phyloP scores from a whole-genome alignment of 2,888 invertebrate genomes.

The Myopa testacea region DNA sequence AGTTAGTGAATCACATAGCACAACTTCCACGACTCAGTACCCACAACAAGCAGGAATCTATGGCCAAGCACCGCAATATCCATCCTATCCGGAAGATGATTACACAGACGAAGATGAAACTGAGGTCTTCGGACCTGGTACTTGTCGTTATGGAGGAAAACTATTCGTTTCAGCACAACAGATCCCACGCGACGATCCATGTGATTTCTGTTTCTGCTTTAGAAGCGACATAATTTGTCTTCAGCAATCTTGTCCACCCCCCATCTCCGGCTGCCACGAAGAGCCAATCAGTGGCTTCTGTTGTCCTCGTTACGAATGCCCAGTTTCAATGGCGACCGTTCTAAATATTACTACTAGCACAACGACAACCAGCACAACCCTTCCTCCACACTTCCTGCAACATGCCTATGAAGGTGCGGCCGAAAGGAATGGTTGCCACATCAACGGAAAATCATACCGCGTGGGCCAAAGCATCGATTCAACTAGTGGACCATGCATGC shows the following conservation, averaged over 20 bases:
- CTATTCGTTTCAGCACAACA: conserved; percentile 95
- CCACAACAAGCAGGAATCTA: conserved; percentile 56
- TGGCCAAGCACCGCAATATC: conserved; percentile 62
- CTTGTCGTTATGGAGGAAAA: conserved; percentile 91
- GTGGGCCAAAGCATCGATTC: conserved; percentile 87
- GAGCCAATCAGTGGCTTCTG: conserved; percentile 94
- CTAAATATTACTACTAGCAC: conserved; percentile 88
- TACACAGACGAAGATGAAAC: conserved; percentile 78
- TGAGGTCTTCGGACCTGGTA: conserved; percentile 85
- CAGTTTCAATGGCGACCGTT: conserved; percentile 86
- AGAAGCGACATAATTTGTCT: conserved; percentile 94
- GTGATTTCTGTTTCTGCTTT: conserved; percentile 97
- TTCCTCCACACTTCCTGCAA: conserved; percentile 85
- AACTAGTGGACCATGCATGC: conserved; percentile 91
- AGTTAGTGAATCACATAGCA: conserved; percentile 42
- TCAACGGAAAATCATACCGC: conserved; percentile 85
- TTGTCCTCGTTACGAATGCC: conserved; percentile 94
- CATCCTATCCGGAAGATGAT: conserved; percentile 72
- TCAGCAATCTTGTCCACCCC: conserved; percentile 95
- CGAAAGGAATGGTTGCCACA: conserved; percentile 81
- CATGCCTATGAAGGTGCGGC: conserved; percentile 82
- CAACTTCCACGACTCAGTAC: conserved; percentile 53
- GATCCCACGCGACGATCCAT: conserved; percentile 93
- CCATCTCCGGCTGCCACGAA: conserved; percentile 90
- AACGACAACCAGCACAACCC: conserved; percentile 85